These are phyloP conservation scores for Eleginops maclovinus DNA, from an alignment of 2,113 vertebrate genomes.

Conservation along the genomic window DNA sequence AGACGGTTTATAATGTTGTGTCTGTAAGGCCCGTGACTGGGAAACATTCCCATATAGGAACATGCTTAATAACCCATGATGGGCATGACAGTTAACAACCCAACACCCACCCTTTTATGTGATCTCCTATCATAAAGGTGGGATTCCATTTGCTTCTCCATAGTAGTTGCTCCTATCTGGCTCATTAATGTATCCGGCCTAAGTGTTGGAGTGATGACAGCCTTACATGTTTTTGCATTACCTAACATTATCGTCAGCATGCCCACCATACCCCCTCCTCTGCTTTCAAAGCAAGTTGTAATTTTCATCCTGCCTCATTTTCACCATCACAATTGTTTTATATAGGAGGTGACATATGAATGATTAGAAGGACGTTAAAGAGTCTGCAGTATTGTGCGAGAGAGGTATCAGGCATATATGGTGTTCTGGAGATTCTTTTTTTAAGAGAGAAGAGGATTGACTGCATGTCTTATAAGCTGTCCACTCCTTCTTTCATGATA, in stretches of 20 bases:
- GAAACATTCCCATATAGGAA: neutral
- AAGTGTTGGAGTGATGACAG: slow-evolving; percentile 61
- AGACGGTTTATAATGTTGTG: slow-evolving; percentile 8
- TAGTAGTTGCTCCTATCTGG: slow-evolving; percentile 22
- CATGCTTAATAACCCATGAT: slow-evolving; percentile 12
- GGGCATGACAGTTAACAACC: slow-evolving; percentile 11
- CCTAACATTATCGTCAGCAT: slow-evolving; percentile 51
- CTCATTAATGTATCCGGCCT: slow-evolving; percentile 48
- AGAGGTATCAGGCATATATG: neutral
- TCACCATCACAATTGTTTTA: slow-evolving; percentile 7
- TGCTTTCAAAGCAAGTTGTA: slow-evolving; percentile 27
- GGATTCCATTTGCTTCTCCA: slow-evolving; percentile 30
- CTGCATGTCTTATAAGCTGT: neutral
- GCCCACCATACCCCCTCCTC: slow-evolving; percentile 29
- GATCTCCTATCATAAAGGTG: slow-evolving; percentile 48
- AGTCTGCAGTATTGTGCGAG: neutral
- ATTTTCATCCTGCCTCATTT: slow-evolving; percentile 23
- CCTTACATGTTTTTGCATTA: slow-evolving; percentile 51
- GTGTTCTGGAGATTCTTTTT: neutral
- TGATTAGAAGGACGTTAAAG: slow-evolving; percentile 11
- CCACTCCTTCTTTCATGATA: slow-evolving; percentile 14
- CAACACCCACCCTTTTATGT: slow-evolving; percentile 36
- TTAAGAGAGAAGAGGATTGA: neutral
- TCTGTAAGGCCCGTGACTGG: slow-evolving; percentile 3
- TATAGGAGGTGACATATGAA: neutral